Conservation (phyloP, 2,888 invertebrate genomes). For the Metellina segmentata region DNA sequence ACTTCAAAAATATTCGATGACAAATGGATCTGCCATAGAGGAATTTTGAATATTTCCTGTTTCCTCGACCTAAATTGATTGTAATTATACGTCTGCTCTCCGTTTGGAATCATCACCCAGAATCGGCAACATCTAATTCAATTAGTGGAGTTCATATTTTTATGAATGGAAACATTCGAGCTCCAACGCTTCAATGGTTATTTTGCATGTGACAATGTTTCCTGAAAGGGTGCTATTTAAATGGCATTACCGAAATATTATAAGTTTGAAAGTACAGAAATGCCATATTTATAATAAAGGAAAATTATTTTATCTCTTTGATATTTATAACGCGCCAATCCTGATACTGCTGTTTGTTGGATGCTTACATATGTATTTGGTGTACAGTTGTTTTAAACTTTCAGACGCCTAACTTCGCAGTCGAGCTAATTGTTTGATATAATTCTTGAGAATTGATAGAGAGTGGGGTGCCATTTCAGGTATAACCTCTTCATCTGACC, state of each 20-base stretch:
- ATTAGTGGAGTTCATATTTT: not conserved
- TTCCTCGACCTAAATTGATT: conserved; percentile 42
- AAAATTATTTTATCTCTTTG: too few species aligned
- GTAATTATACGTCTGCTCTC: conserved; percentile 26
- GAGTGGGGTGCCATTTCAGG: too few species aligned
- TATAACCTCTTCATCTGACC: too few species aligned
- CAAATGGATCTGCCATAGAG: not conserved
- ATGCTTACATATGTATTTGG: too few species aligned
- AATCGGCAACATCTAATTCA: not conserved
- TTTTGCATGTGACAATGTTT: not conserved
- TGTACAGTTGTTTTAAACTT: too few species aligned
- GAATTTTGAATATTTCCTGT: conserved; percentile 22
- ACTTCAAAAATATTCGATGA: conserved; percentile 9
- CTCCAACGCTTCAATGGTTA: not conserved
- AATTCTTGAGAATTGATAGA: too few species aligned
- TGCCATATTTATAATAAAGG: too few species aligned
- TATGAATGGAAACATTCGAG: not conserved
- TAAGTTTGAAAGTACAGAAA: too few species aligned
- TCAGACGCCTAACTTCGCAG: too few species aligned
- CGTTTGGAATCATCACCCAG: not conserved
- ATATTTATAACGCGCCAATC: too few species aligned
- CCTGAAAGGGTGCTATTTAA: not conserved
- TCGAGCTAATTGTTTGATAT: too few species aligned
- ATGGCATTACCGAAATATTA: not conserved
- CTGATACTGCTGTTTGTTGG: too few species aligned